Base-by-base conservation (phyloP, 2,888 invertebrate species). In the Tinea semifulvella region DNA sequence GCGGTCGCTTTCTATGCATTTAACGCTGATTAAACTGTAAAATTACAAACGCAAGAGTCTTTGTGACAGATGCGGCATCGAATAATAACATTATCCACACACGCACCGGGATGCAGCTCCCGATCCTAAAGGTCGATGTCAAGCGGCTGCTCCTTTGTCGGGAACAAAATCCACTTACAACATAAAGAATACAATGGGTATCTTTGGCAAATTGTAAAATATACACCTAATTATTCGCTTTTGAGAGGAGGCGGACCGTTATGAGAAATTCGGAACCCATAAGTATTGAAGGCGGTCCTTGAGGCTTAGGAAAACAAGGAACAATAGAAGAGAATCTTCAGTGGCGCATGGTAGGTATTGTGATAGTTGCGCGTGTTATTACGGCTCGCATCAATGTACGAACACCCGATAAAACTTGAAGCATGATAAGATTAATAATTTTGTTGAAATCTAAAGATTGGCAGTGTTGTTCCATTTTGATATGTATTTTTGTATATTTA, bases 21-120 rank as follows among this genome's bases (percentile, higher is more conserved):
- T 79, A 80, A 80, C 80, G 80, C 79, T 80, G 76, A 80, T 80
- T 80, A 80, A 77, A 80, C 79, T 80, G 79, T 80, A 76, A 80
- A 80, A 80, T 80, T 77, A 74, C 68, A 46, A 57, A 71, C 70
- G 68, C 68, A 72, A 70, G 65, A 68, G 63, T 63, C 66, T 73
- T 72, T 76, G 71, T 72, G 77, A 79, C 79, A 80, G 79, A 80
- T 80, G 80, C 67, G 73, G 74, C 73, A 55, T 57, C 56, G 66
- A 68, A 79, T 77, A 79, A 77, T 79, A 75, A 74, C 68, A 76
- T 77, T 76, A 77, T 68, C 63, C 64, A 72, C 68, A 70, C 69
- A 68, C 71, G 67, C 62, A 68, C 36, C 19, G 36, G 39, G 42
- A 44, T 43, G 42, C 39, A 35, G 42, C 56, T 50, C 54, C 52